Percentiles rank a stretch among this genome's conserved stretches.
phyloP scores from a whole-genome alignment of 2,113 vertebrate genomes.

The Nothoprocta pentlandii region DNA sequence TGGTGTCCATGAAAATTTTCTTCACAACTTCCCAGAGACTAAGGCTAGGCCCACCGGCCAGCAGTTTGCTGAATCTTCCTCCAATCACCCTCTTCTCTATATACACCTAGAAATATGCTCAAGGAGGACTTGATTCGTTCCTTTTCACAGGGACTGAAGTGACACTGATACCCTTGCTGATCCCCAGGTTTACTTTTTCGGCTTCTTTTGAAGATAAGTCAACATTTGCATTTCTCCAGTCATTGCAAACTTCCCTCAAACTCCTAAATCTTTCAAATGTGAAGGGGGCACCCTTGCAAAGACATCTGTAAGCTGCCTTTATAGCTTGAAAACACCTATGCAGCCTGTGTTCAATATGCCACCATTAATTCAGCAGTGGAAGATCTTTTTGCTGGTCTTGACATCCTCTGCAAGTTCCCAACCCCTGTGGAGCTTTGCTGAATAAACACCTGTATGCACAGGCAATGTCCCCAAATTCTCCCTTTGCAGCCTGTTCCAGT shows the following conservation, averaged over 20 bases:
- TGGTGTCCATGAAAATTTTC: not conserved
- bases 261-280: not conserved
- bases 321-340: not conserved
- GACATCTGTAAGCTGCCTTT: accelerated
- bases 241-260: not conserved
- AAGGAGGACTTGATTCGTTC: not conserved
- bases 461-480: not conserved
- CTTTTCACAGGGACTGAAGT: not conserved
- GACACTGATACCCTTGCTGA: not conserved
- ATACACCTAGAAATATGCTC: not conserved
- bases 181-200: not conserved
- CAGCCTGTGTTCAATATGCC: not conserved
- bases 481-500: not conserved
- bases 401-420: not conserved
- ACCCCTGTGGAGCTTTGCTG: not conserved
- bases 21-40: not conserved
- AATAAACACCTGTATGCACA: not conserved
- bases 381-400: not conserved
- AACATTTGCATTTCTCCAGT: not conserved
- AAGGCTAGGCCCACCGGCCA: not conserved
- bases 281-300: not conserved
- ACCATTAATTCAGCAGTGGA: not conserved
- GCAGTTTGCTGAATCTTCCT: not conserved
- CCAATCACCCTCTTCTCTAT: not conserved
- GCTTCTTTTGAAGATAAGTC: not conserved